A percentile compares a stretch with the other conserved stretches of the same genome.
Conservation (phyloP, 2,888 invertebrate species). For the Zaprionus bogoriensis region DNA sequence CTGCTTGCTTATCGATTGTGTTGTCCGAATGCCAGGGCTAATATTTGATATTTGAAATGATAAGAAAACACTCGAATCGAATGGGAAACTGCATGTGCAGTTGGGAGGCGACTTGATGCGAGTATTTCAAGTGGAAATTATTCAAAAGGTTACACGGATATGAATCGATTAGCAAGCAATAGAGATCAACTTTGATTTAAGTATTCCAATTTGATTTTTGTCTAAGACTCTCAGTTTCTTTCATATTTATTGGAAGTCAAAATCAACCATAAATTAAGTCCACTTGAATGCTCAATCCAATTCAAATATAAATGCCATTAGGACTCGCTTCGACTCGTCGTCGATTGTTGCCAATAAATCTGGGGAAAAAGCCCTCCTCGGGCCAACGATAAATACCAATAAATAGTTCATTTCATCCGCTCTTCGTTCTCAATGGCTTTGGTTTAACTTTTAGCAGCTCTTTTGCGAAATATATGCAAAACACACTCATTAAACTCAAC, state of each 20-base stretch:
- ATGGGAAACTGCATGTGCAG: not conserved
- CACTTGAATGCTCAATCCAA: not conserved
- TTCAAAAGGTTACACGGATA: too few relatives aligned
- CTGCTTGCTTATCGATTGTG: slow-evolving; percentile 17
- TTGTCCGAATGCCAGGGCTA: slow-evolving; percentile 11
- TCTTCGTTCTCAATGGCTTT: slow-evolving; percentile 5
- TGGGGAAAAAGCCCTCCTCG: not conserved
- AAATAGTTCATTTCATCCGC: slow-evolving; percentile 15
- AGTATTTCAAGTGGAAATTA: not conserved
- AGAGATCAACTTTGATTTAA: too few relatives aligned
- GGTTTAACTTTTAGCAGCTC: slow-evolving; percentile 37
- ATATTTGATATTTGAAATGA: slow-evolving; percentile 21
- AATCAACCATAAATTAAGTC: not conserved
- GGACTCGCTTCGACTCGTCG: not conserved
- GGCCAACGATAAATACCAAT: slow-evolving; percentile 14
- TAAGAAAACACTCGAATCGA: not conserved
- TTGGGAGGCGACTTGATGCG: not conserved
- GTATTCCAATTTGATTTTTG: too few relatives aligned
- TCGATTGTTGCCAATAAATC: not conserved
- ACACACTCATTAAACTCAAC: slow-evolving; percentile 42
- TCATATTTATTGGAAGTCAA: too few relatives aligned
- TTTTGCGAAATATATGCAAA: slow-evolving; percentile 22
- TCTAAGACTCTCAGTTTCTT: too few relatives aligned
- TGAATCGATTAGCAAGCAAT: too few relatives aligned
- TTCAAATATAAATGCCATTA: not conserved